Conservation (phyloP, 2,113 vertebrate species). For the Alouatta palliata region DNA sequence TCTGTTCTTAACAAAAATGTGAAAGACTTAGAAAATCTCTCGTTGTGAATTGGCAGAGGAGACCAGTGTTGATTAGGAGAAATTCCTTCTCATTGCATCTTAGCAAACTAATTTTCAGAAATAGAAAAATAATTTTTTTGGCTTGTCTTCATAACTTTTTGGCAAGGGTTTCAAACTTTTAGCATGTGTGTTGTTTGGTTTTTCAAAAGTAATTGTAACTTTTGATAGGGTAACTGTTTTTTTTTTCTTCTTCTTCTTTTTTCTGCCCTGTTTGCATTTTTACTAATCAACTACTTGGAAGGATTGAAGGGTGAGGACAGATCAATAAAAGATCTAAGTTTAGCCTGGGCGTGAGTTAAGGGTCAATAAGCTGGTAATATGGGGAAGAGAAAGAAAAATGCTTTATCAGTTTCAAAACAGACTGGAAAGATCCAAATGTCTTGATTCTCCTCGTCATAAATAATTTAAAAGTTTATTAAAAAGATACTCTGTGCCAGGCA, state of each 20-base stretch:
- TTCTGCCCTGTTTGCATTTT: neutral
- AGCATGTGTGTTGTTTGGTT: neutral
- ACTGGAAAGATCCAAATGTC: neutral
- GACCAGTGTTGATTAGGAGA: neutral
- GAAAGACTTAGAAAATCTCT: slow-evolving; percentile 5
- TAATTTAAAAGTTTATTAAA: neutral
- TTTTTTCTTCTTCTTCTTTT: neutral
- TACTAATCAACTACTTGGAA: neutral
- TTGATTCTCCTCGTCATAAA: neutral
- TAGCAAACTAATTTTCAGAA: slow-evolving; percentile 39
- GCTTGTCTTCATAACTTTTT: neutral
- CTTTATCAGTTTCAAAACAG: neutral
- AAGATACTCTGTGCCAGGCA: neutral
- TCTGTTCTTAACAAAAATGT: neutral
- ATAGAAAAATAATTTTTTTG: neutral
- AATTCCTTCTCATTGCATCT: neutral
- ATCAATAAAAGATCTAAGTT: neutral
- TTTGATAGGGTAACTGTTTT: neutral
- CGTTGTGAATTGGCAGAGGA: neutral
- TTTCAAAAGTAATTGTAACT: slow-evolving; percentile 31
- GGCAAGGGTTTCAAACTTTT: neutral
- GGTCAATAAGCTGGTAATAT: neutral
- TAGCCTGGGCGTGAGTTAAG: neutral
- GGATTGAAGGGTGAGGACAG: neutral
- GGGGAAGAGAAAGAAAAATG: neutral